phyloP scores from a whole-genome alignment of 2,888 invertebrate genomes.

The Sympetrum striolatum region DNA sequence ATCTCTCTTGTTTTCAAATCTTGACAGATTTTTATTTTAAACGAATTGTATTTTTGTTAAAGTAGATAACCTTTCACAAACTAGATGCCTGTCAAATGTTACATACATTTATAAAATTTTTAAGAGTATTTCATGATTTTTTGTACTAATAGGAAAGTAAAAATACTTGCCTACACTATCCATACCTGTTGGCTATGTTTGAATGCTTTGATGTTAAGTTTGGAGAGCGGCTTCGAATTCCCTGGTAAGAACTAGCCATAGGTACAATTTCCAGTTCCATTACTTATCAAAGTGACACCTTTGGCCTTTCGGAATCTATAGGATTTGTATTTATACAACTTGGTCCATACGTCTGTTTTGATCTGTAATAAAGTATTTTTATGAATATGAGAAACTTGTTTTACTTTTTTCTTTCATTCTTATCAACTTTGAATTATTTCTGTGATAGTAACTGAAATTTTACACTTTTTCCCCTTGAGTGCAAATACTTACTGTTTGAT shows the following conservation, averaged over 20 bases:
- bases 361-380: constrained; percentile 41
- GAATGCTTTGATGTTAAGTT: constrained; percentile 2
- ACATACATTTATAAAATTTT: background rate
- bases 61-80: too few relatives aligned
- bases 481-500: too few relatives aligned
- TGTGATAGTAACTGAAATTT: too few relatives aligned
- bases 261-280: constrained; percentile 16
- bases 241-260: background rate
- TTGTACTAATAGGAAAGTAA: background rate
- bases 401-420: background rate
- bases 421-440: background rate
- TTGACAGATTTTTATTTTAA: too few relatives aligned
- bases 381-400: background rate
- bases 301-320: constrained; percentile 24
- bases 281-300: background rate
- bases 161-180: background rate
- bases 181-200: constrained; percentile 5
- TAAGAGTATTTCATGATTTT: background rate
- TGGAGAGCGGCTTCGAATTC: background rate
- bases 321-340: constrained; percentile 21
- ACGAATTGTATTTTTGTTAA: too few relatives aligned
- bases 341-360: constrained; percentile 32
- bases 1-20: too few relatives aligned
- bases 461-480: too few relatives aligned
- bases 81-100: too few relatives aligned